Base-by-base conservation (phyloP, 2,113 vertebrate genomes). In the Pavo muticus region DNA sequence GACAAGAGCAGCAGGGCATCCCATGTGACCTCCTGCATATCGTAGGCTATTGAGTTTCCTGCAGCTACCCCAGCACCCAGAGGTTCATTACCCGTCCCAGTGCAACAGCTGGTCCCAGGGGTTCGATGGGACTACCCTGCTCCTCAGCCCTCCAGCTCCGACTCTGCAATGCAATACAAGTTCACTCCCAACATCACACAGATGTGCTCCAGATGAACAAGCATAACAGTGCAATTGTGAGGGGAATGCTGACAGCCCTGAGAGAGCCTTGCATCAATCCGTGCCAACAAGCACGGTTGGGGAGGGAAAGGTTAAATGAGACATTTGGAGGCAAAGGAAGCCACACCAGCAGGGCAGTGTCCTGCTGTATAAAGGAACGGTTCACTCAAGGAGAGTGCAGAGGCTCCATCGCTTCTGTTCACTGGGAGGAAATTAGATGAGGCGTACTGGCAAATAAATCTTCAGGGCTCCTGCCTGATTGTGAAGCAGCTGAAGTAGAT, bases 281-380 rank as follows among this genome's bases (percentile, higher is more conserved):
- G 48, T 2, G 6, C 42, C 2, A 23, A 45, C 0, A 1, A 94
- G 56, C 30, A 44, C 4, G 74, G 74, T 15, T 54, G 91, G 78
- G 83, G 93, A 91, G 44, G 47, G 76, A 96, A 95, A 95, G 91
- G 85, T 81, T 90, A 86, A 86, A 97, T 86, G 71, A 95, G 47
- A 39, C 21, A 4, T 7, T 2, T 27, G 65, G 23, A 21, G 57
- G 40, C 85, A 74, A 80, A 87, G 47, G 79, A 93, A 91, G 29
- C 48, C 2, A 1, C 47, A 61, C 84, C 61, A 90, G 44, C 74
- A n/a, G 15, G 90, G 47, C 32, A 78, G 59, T 48, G 27, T 67
- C 68, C 74, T 82, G 84, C 71, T 2, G 2, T 35, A 70, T 48
- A 74, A 90, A 74, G n/a, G 64, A 81, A 90, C 44, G 0, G 48